Conservation (phyloP, 2,888 invertebrate genomes). For the Dicranocentrus wangi region DNA sequence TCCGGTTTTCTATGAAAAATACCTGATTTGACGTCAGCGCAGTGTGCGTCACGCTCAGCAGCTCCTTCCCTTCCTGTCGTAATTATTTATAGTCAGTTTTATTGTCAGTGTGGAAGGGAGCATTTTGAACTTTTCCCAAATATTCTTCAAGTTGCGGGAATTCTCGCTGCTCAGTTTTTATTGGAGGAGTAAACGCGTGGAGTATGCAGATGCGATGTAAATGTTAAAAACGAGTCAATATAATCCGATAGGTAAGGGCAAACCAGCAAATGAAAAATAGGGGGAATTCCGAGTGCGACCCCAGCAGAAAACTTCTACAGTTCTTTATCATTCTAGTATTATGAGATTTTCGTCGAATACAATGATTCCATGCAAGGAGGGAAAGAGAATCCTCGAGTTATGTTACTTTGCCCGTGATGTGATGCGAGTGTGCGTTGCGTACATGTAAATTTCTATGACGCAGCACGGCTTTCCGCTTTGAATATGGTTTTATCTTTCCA, state of each 20-base stretch:
- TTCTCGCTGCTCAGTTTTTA: neutral
- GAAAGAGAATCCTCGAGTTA: neutral
- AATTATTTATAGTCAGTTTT: conserved; percentile 54
- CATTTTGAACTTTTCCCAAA: conserved; percentile 32
- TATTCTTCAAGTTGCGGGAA: conserved; percentile 33
- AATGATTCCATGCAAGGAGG: neutral
- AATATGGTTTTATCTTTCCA: neutral
- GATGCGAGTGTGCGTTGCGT: too few relatives aligned
- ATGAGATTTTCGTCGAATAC: neutral
- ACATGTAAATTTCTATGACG: neutral
- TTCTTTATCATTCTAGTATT: neutral
- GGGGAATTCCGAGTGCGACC: too few relatives aligned
- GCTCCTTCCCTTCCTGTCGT: conserved; percentile 29
- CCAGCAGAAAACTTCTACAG: neutral
- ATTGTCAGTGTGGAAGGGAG: conserved; percentile 31
- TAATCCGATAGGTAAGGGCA: too few relatives aligned
- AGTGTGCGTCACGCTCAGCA: conserved; percentile 51
- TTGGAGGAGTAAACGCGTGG: too few relatives aligned
- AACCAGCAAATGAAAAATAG: too few relatives aligned
- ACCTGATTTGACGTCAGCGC: conserved; percentile 50
- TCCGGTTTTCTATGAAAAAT: too few relatives aligned
- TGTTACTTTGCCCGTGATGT: neutral
- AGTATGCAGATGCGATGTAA: too few relatives aligned
- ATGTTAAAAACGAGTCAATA: too few relatives aligned
- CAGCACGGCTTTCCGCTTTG: neutral